Evolutionary conservation across 2,888 invertebrate species (phyloP).

Genomic region (Xanthia icteritia): DNA sequence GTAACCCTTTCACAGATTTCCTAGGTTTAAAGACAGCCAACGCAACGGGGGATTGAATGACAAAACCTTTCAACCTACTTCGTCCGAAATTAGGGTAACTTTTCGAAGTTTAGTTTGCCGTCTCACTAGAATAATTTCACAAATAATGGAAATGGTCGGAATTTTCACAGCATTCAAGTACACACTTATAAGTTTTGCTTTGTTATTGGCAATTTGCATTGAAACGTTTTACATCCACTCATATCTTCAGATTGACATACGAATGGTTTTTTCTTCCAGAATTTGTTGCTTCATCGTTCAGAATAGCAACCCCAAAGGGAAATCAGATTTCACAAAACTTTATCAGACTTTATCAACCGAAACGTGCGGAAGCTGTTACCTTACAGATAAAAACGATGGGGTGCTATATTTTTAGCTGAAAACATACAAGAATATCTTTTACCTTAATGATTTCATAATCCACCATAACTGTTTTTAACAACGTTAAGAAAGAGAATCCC

Average conservation of each 20-base stretch:
- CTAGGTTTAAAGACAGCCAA: not conserved
- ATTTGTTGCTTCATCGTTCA: not conserved
- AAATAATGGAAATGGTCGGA: not conserved
- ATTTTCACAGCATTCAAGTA: not conserved
- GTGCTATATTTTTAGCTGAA: constrained; percentile 36
- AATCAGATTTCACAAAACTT: constrained; percentile 46
- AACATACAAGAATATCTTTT: constrained; percentile 25
- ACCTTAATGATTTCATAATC: constrained; percentile 48
- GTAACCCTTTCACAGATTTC: not conserved
- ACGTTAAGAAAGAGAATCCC: constrained; percentile 47
- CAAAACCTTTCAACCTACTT: not conserved
- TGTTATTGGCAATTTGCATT: not conserved
- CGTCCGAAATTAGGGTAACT: not conserved
- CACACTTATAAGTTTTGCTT: not conserved
- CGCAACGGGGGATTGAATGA: not conserved
- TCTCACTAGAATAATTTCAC: too few relatives aligned
- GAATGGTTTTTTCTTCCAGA: constrained; percentile 21
- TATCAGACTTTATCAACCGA: constrained; percentile 31
- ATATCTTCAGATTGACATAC: not conserved
- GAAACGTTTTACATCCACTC: not conserved
- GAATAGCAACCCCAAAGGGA: constrained; percentile 30
- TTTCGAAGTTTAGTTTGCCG: not conserved
- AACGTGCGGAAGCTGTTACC: constrained; percentile 20
- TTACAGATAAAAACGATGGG: constrained; percentile 42
- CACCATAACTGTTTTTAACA: constrained; percentile 31